A percentile compares a stretch with the other conserved stretches of the same genome.
Conservation (phyloP, 1,140 invertebrate genomes). For the Solenopsis fugax region DNA sequence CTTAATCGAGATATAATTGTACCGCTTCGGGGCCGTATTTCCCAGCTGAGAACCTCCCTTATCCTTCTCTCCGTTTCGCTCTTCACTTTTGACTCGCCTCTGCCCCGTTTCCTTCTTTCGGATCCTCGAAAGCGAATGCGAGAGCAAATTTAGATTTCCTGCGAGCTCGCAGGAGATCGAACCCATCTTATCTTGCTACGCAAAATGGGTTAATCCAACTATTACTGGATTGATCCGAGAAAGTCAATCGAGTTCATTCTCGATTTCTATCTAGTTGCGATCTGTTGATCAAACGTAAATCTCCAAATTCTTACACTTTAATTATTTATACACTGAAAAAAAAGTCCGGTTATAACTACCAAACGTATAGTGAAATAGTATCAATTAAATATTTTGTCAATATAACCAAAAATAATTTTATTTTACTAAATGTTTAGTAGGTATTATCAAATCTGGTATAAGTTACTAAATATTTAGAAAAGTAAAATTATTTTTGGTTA, state of each 20-base stretch:
- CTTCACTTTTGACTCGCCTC: slow-evolving; percentile 36
- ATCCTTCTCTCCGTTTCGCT: background rate
- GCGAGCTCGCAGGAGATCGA: background rate
- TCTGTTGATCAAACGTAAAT: background rate
- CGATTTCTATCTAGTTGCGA: background rate
- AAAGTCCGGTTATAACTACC: no score
- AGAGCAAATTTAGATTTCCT: slow-evolving; percentile 28
- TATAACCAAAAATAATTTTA: no score
- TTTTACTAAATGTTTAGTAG: no score
- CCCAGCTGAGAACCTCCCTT: slow-evolving; percentile 3
- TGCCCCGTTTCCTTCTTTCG: background rate
- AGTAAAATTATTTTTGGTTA: no score
- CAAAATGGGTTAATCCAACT: background rate
- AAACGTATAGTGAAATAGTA: no score
- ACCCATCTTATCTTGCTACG: background rate
- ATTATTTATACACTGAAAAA: background rate
- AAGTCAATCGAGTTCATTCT: slow-evolving; percentile 3
- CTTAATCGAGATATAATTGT: slow-evolving; percentile 64
- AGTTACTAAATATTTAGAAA: no score
- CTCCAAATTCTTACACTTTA: background rate
- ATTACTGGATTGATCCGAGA: background rate
- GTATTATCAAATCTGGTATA: no score
- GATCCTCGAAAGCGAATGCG: background rate
- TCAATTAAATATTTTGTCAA: no score
- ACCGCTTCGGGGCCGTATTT: slow-evolving; percentile 15